Conservation (phyloP, 2,113 vertebrate species). For the Hippocampus guttulatus region DNA sequence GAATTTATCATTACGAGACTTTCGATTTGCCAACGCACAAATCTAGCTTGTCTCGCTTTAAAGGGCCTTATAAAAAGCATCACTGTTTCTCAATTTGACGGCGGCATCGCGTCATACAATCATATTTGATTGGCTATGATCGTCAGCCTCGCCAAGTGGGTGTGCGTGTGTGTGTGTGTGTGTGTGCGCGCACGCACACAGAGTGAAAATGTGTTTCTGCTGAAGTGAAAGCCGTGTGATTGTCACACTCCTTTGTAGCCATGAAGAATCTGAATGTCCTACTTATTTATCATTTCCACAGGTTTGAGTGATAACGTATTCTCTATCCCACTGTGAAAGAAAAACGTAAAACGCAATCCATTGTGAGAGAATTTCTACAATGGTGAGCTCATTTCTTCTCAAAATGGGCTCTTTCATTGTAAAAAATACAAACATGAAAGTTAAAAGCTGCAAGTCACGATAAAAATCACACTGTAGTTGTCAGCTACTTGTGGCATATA, state of each 20-base stretch:
- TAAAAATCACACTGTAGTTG: neutral
- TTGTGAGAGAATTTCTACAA: neutral
- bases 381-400: neutral
- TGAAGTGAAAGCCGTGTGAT: slow-evolving; percentile 18
- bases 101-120: slow-evolving; percentile 4
- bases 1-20: slow-evolving; percentile 16
- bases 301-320: slow-evolving; percentile 25
- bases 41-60: slow-evolving; percentile 9
- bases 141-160: neutral
- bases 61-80: neutral
- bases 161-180: slow-evolving; percentile 15
- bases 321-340: too few species aligned
- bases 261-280: slow-evolving; percentile 28
- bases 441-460: too few species aligned
- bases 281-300: slow-evolving; percentile 34
- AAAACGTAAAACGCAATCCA: neutral
- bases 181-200: slow-evolving; percentile 16
- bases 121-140: slow-evolving; percentile 7
- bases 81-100: neutral
- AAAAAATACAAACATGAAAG: too few species aligned
- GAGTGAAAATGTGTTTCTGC: slow-evolving; percentile 10
- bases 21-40: slow-evolving; percentile 10
- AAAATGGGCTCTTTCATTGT: too few species aligned
- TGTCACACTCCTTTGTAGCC: slow-evolving; percentile 18
- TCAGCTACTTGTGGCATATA: neutral